Conservation (phyloP, 92 coral and sea anemone species). For the Porites rus region DNA sequence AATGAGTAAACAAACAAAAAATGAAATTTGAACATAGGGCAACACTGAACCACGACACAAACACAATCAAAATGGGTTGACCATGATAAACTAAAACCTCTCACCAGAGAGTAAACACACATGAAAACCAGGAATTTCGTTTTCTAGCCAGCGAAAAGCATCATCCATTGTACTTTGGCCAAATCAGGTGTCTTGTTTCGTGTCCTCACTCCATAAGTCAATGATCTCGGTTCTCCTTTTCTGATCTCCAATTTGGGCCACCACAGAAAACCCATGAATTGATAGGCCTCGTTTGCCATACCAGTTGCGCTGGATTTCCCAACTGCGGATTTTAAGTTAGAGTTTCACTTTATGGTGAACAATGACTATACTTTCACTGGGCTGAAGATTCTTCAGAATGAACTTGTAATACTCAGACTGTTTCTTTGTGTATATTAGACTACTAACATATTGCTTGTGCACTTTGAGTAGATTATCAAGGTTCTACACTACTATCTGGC, state of each 20-base stretch:
- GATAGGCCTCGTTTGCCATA: conserved; percentile 56
- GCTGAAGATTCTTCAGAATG: conserved; percentile 22
- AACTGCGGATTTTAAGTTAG: conserved; percentile 30
- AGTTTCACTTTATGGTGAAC: conserved; percentile 51
- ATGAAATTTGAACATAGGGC: too few species aligned
- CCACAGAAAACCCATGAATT: conserved; percentile 30
- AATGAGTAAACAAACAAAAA: too few species aligned
- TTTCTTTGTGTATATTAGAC: conserved; percentile 27
- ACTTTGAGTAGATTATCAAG: neutral
- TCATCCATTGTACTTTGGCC: conserved; percentile 19
- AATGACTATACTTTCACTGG: conserved; percentile 38
- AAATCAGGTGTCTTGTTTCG: conserved; percentile 39
- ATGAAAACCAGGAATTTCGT: neutral
- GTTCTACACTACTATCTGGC: neutral
- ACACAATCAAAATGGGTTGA: too few species aligned
- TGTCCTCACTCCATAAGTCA: conserved; percentile 28
- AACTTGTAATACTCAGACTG: conserved; percentile 33
- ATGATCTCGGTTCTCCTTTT: conserved; percentile 7
- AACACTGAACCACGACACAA: too few species aligned
- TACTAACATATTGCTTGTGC: conserved; percentile 18
- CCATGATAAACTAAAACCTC: neutral
- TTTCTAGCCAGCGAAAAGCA: neutral
- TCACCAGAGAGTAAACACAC: conserved; percentile 32
- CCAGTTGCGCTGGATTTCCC: conserved; percentile 55
- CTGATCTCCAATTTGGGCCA: conserved; percentile 26